Conservation (phyloP, 1,140 invertebrate species). For the Diachasma alloeum region DNA sequence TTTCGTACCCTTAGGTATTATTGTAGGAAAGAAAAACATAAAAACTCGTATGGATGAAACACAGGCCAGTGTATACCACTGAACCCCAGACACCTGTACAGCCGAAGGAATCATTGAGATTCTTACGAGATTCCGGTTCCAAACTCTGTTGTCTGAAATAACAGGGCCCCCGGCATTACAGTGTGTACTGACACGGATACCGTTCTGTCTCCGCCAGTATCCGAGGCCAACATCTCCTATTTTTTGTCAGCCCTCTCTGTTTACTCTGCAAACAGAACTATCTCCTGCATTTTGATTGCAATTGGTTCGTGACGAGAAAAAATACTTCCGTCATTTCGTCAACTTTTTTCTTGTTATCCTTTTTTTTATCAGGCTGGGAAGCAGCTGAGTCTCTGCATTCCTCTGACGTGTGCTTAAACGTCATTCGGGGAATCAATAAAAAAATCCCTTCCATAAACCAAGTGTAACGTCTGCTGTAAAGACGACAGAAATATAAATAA, state of each 20-base stretch:
- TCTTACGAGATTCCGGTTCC: constrained; percentile 1
- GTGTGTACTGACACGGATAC: constrained; percentile 17
- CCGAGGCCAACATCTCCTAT: constrained; percentile 1
- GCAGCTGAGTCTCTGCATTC: background rate
- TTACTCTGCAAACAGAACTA: constrained; percentile 30
- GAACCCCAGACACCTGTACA: constrained; percentile 10
- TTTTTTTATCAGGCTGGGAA: background rate
- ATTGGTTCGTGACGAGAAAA: constrained; percentile 11
- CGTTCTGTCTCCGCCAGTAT: background rate
- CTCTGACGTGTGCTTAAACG: background rate
- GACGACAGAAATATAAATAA: background rate
- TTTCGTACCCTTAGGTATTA: background rate
- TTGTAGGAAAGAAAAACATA: constrained; percentile 18
- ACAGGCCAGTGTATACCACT: background rate
- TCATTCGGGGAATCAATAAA: background rate
- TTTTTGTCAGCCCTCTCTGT: constrained; percentile 19
- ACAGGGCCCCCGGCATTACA: constrained; percentile 23
- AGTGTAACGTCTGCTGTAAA: background rate
- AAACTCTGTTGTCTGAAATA: constrained; percentile 34
- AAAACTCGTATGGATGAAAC: background rate
- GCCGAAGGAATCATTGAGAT: constrained; percentile 7
- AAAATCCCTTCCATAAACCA: background rate
- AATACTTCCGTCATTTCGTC: constrained; percentile 17
- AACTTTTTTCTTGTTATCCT: background rate
- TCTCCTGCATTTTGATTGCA: constrained; percentile 22